phyloP scores from a whole-genome alignment of 2,113 vertebrate genomes.

The Pollimyrus isidori region DNA sequence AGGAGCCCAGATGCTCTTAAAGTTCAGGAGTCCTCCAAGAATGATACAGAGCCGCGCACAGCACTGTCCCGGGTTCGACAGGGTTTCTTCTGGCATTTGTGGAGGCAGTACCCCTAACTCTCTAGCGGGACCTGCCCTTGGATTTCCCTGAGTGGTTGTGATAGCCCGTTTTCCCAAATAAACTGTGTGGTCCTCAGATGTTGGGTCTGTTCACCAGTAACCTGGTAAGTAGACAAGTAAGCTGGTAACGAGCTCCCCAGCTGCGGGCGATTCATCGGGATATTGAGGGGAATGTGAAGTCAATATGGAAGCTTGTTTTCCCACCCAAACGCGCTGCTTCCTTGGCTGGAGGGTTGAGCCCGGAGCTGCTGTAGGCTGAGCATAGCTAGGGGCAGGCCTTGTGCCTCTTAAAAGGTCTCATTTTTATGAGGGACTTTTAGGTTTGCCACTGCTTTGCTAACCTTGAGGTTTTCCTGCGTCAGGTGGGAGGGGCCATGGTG shows the following conservation, averaged over 20 bases:
- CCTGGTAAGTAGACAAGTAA: background rate
- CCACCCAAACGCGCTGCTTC: background rate
- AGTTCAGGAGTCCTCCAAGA: background rate
- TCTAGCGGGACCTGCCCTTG: background rate
- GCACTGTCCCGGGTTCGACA: slow-evolving; percentile 1
- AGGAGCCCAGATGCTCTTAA: background rate
- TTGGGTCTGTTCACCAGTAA: background rate
- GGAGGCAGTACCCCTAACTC: background rate
- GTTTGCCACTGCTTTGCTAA: background rate
- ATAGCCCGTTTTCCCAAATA: background rate
- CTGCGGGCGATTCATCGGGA: background rate
- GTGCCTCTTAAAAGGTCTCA: background rate
- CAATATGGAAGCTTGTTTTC: background rate
- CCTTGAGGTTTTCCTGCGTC: background rate
- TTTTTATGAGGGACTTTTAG: background rate
- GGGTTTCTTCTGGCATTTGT: background rate
- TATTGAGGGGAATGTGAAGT: background rate
- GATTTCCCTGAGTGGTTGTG: background rate
- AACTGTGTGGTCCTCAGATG: background rate
- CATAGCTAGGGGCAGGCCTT: background rate
- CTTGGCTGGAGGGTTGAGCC: background rate
- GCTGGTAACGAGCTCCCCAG: background rate
- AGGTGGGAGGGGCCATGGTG: background rate
- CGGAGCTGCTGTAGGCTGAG: background rate
- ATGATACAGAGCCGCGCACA: background rate